These are phyloP conservation scores for Notoglanidium macrostoma DNA, from an alignment of 2,797 vertebrate genomes.

Conservation along the genomic window DNA sequence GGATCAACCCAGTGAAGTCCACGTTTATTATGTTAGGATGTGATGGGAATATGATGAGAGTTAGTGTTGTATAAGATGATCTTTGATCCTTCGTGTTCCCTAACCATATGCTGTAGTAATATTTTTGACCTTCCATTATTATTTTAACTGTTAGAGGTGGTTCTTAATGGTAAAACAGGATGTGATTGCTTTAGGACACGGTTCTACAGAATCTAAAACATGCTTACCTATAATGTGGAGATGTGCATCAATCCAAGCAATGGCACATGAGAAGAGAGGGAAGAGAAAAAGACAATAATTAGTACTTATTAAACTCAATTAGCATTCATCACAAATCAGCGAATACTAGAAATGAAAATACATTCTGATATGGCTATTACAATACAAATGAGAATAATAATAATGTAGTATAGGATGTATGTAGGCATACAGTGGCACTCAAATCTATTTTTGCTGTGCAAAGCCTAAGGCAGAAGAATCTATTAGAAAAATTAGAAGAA, in stretches of 20 bases:
- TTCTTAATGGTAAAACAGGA: background rate
- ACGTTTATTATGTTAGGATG: slow-evolving; percentile 39
- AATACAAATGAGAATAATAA: background rate
- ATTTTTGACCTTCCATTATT: background rate
- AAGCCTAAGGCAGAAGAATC: background rate
- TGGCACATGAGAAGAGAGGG: slow-evolving; percentile 20
- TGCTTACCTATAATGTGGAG: slow-evolving; percentile 52
- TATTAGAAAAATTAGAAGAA: no score
- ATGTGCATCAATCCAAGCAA: slow-evolving; percentile 2
- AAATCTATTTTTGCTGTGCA: background rate
- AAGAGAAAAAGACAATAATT: slow-evolving; percentile 33
- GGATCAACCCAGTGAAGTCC: slow-evolving; percentile 22
- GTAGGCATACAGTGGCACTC: background rate
- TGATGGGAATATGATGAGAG: slow-evolving; percentile 12
- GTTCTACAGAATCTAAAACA: slow-evolving; percentile 12
- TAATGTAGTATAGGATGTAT: background rate
- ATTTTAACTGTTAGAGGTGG: background rate
- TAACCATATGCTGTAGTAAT: background rate
- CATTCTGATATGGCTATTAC: background rate
- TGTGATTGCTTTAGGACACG: slow-evolving; percentile 8
- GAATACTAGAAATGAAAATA: background rate
- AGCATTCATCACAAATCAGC: background rate
- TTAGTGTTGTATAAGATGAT: slow-evolving; percentile 1
- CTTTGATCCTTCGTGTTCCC: background rate
- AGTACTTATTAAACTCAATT: background rate